These are phyloP conservation scores for Hylaeus volcanicus DNA, from an alignment of 1,140 invertebrate genomes.

Conservation along the genomic window DNA sequence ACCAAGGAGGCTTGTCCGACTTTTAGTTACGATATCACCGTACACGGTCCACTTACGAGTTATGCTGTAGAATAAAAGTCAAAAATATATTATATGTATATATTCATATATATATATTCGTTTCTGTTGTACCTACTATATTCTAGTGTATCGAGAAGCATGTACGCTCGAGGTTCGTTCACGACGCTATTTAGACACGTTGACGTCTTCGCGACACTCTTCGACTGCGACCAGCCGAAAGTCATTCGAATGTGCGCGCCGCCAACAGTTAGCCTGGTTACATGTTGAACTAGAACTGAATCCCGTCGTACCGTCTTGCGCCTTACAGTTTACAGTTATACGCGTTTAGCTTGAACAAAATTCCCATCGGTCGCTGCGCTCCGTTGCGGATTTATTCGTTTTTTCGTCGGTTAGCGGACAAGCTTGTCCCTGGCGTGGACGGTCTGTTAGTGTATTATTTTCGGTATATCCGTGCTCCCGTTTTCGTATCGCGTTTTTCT, in stretches of 20 bases:
- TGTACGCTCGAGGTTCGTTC: conserved; percentile 11
- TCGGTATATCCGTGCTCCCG: conserved; percentile 17
- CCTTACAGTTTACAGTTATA: conserved; percentile 28
- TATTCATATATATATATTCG: conserved; percentile 56
- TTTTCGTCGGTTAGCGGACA: conserved; percentile 39
- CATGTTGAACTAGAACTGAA: conserved; percentile 31
- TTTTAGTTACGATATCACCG: conserved; percentile 18
- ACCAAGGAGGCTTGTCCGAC: conserved; percentile 40
- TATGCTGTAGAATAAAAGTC: conserved; percentile 67
- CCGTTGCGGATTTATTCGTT: neutral
- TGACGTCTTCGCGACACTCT: too few relatives aligned
- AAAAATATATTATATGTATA: conserved; percentile 63
- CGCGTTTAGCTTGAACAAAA: conserved; percentile 25
- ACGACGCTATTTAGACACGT: neutral
- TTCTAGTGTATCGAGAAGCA: conserved; percentile 40
- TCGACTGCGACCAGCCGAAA: too few relatives aligned
- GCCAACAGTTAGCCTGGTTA: neutral
- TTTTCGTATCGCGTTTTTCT: neutral
- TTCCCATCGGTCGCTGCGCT: neutral
- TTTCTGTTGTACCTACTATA: conserved; percentile 50
- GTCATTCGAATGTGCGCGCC: too few relatives aligned
- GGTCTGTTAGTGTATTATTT: conserved; percentile 57
- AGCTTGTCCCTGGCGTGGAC: conserved; percentile 59
- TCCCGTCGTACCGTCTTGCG: neutral
- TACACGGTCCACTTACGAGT: conserved; percentile 39